Base-by-base conservation (phyloP, 2,888 invertebrate species). In the Globia sparganii region DNA sequence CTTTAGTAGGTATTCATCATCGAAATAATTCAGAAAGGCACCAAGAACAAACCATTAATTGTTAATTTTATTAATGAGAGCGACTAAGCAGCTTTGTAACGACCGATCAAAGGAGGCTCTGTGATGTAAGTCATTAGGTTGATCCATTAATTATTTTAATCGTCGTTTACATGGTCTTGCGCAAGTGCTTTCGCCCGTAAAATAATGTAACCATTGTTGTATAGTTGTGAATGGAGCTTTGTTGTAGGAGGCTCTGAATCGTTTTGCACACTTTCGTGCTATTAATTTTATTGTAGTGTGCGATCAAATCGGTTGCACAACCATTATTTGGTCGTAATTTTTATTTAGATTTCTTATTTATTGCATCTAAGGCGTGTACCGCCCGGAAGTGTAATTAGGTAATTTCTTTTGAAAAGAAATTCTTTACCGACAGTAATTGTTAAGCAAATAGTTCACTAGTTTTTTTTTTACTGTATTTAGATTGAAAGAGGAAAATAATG, bases 61-160 rank as follows among this genome's bases (percentile, higher is more conserved):
- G 79, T 75, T 73, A 78, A 86, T 83, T 83, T 87, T 87, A 88
- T 89, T 85, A 88, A 90, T 88, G 88, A 85, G 86, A 84, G 80
- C 81, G 81, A 88, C 90, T 78, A 80, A 80, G 65, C 67, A 77
- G 80, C 87, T 89, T 93, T 93, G 90, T 92, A 90, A 87, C 79
- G 82, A 81, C 83, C 56, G 85, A 90, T 92, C 90, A 92, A 93
- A 91, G 89, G 85, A 83, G 87, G 75, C 86, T 81, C 81, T 91
- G 88, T 94, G 93, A 94, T 92, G 93, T 93, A 95, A 94, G 91
- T 93, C 91, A 94, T 95, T 94, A 95, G 91, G 89, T 92, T 91
- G 88, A 91, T 89, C 91, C 92, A 96, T 96, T 96, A 96, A 95
- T 96, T 95, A 95, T 93, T 93, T 94, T 95, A 94, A 95, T 94